Evolutionary conservation across 1,140 invertebrate species (phyloP).

Genomic region (Drosophila ambigua): DNA sequence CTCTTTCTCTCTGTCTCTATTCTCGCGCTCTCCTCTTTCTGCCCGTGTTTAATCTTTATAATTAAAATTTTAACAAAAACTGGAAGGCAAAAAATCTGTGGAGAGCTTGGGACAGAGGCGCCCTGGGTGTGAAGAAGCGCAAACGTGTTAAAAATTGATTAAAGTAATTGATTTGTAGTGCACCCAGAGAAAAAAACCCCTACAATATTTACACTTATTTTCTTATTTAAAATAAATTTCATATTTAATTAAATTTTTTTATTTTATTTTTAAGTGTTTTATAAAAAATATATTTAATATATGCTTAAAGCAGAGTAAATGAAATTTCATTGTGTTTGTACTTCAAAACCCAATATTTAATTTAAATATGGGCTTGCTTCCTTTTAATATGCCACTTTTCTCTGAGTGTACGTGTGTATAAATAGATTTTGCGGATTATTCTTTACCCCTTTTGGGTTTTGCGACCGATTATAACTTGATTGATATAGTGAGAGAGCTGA

Average conservation of each 20-base stretch:
- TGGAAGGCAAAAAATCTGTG: slow-evolving; percentile 21
- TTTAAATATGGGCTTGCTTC: too few species aligned
- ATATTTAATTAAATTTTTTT: too few species aligned
- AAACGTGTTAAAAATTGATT: slow-evolving; percentile 81
- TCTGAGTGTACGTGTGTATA: too few species aligned
- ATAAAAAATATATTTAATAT: too few species aligned
- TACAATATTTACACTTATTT: too few species aligned
- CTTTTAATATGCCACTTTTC: too few species aligned
- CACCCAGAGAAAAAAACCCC: too few species aligned
- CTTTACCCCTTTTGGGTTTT: not conserved
- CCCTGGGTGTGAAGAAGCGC: slow-evolving; percentile 55
- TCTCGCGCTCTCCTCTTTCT: slow-evolving; percentile 13
- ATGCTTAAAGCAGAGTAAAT: too few species aligned
- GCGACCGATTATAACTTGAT: slow-evolving; percentile 21
- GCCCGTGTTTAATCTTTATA: slow-evolving; percentile 77
- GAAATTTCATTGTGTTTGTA: too few species aligned
- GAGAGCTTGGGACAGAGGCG: slow-evolving; percentile 29
- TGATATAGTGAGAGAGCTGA: slow-evolving; percentile 10
- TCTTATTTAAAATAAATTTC: too few species aligned
- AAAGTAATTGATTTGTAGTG: slow-evolving; percentile 75
- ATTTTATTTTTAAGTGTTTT: too few species aligned
- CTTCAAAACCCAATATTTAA: too few species aligned
- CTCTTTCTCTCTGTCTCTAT: not conserved
- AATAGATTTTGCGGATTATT: slow-evolving; percentile 36
- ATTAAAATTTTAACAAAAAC: slow-evolving; percentile 75